phyloP scores from a whole-genome alignment of 2,113 vertebrate genomes.

The Tursiops truncatus region DNA sequence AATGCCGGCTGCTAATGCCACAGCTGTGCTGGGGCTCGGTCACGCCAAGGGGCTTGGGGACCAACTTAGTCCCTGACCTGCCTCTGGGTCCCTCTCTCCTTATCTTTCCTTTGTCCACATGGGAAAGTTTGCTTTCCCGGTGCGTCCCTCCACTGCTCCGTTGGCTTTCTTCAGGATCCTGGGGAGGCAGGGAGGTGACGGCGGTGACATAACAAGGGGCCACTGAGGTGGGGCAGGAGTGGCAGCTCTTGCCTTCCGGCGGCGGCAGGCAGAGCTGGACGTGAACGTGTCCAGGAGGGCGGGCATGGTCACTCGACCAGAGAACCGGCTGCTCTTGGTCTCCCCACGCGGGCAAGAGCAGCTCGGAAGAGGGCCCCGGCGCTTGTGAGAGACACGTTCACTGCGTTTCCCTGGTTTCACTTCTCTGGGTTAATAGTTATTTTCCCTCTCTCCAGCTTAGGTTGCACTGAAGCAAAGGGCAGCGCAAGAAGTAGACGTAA shows the following conservation, averaged over 20 bases:
- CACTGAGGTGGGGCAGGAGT: not conserved
- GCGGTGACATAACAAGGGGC: accelerated
- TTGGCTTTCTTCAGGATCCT: not conserved
- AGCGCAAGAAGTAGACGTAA: not conserved
- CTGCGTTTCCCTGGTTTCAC: not conserved
- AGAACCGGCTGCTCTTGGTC: not conserved
- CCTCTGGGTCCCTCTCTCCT: not conserved
- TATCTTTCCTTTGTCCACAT: slow-evolving; percentile 55
- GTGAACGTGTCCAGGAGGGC: accelerated
- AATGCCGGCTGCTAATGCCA: slow-evolving; percentile 78
- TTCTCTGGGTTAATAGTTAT: not conserved
- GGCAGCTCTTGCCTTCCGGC: accelerated
- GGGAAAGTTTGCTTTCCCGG: not conserved
- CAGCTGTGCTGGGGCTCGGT: slow-evolving; percentile 78
- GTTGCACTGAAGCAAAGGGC: not conserved
- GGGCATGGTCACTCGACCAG: no score
- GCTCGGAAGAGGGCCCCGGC: accelerated
- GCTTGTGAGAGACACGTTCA: not conserved
- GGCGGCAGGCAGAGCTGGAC: not conserved
- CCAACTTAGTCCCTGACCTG: slow-evolving; percentile 1
- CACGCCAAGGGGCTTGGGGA: slow-evolving; percentile 42
- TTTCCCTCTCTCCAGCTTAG: not conserved
- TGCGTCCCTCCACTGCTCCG: not conserved
- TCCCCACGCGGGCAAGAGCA: accelerated
- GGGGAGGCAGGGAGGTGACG: not conserved